Conservation (phyloP, 2,113 vertebrate genomes). For the Hepsetus odoe region DNA sequence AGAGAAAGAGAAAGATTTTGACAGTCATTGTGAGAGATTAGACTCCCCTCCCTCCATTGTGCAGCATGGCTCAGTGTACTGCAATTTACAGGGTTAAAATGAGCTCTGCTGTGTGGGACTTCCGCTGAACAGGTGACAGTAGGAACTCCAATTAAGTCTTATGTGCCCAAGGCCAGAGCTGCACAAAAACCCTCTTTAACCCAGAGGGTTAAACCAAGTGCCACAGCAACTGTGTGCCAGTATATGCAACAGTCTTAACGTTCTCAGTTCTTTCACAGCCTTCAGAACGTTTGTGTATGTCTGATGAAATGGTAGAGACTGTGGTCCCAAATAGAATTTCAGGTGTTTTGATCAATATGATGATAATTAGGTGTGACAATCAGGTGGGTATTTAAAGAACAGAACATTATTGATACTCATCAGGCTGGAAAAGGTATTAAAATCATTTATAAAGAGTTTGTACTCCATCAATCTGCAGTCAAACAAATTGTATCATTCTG, state of each 20-base stretch:
- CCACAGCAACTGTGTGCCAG: neutral
- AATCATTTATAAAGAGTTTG: too few species aligned
- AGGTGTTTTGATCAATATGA: too few species aligned
- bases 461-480: too few species aligned
- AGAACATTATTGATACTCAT: too few species aligned
- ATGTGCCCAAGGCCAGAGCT: slow-evolving; percentile 62
- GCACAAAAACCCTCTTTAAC: slow-evolving; percentile 51
- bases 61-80: slow-evolving; percentile 30
- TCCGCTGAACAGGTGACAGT: slow-evolving; percentile 61
- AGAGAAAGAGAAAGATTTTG: slow-evolving; percentile 5
- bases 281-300: neutral
- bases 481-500: too few species aligned
- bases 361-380: too few species aligned
- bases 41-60: neutral
- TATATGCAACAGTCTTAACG: neutral
- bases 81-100: slow-evolving; percentile 64
- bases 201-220: slow-evolving; percentile 35
- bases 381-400: too few species aligned
- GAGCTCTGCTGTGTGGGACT: slow-evolving; percentile 55
- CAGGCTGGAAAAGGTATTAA: too few species aligned
- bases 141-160: slow-evolving; percentile 68
- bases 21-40: slow-evolving; percentile 65
- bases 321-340: too few species aligned
- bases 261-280: neutral
- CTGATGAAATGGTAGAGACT: neutral